These are phyloP conservation scores for Tadarida brasiliensis DNA, from an alignment of 2,797 vertebrate species.

Conservation along the genomic window DNA sequence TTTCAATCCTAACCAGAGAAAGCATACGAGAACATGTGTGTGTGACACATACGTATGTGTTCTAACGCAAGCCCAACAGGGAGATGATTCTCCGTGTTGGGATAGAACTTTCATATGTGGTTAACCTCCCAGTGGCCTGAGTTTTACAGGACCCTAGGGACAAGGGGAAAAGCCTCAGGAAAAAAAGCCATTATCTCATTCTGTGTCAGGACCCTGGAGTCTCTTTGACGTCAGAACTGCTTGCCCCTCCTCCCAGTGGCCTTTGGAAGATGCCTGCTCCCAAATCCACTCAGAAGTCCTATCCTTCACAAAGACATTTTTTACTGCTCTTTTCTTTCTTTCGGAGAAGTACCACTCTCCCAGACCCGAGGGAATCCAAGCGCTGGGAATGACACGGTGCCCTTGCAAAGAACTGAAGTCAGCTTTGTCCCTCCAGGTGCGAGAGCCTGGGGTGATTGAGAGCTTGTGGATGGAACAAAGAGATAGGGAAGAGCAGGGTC, in stretches of 20 bases:
- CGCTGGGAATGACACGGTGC: neutral
- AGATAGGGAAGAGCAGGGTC: neutral
- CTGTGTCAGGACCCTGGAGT: conserved; percentile 77
- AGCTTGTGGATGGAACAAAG: neutral
- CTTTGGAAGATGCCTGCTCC: conserved; percentile 31
- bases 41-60: rapidly evolving
- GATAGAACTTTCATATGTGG: neutral
- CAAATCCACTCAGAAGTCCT: neutral
- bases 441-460: neutral
- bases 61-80: neutral
- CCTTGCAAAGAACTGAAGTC: neutral
- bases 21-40: neutral
- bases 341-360: neutral
- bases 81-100: neutral
- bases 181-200: conserved; percentile 76
- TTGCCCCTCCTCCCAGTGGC: neutral
- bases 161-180: conserved; percentile 18
- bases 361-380: conserved; percentile 18
- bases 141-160: conserved; percentile 55
- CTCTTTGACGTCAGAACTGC: conserved; percentile 75
- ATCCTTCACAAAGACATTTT: conserved; percentile 68
- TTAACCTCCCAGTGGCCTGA: conserved; percentile 31
- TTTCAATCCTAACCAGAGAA: neutral
- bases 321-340: conserved; percentile 55
- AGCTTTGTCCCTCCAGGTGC: neutral